These are phyloP conservation scores for Sciaenops ocellatus DNA, from an alignment of 2,797 vertebrate genomes.

Conservation along the genomic window DNA sequence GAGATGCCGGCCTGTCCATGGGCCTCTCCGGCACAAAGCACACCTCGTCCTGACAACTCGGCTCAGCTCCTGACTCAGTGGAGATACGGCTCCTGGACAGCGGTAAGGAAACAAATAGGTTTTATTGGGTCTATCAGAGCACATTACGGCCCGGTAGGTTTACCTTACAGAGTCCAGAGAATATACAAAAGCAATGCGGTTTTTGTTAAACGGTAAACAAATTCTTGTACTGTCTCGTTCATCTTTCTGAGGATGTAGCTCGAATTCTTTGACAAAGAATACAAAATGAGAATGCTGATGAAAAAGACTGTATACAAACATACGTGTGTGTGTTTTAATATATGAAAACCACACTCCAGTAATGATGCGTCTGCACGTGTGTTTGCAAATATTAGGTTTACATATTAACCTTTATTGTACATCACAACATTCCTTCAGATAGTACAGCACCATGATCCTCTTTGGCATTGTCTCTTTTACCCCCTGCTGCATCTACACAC, in stretches of 20 bases:
- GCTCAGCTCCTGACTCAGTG: conserved; percentile 88
- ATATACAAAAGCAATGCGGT: conserved; percentile 27
- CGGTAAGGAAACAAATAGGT: conserved; percentile 84
- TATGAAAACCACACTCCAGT: conserved; percentile 26
- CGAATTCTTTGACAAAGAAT: conserved; percentile 28
- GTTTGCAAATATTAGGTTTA: conserved; percentile 32
- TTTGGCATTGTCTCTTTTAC: conserved; percentile 66
- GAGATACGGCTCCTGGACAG: conserved; percentile 97
- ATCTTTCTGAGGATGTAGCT: conserved; percentile 20
- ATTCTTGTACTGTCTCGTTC: conserved; percentile 14
- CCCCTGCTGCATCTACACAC: conserved; percentile 50
- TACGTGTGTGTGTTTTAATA: conserved; percentile 16
- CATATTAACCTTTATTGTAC: conserved; percentile 51
- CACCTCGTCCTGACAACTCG: conserved; percentile 83
- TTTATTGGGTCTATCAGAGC: conserved; percentile 27
- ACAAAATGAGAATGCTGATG: conserved; percentile 42
- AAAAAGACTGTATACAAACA: neutral
- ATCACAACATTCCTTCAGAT: conserved; percentile 48
- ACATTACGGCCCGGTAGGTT: conserved; percentile 15
- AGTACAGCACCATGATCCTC: conserved; percentile 45
- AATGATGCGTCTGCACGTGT: conserved; percentile 24
- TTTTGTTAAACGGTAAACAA: conserved; percentile 34
- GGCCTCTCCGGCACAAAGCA: conserved; percentile 81
- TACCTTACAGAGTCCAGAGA: conserved; percentile 22
- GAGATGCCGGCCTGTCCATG: conserved; percentile 87